These are phyloP conservation scores for Echeneis naucrates DNA, from an alignment of 2,797 vertebrate species.

Conservation along the genomic window DNA sequence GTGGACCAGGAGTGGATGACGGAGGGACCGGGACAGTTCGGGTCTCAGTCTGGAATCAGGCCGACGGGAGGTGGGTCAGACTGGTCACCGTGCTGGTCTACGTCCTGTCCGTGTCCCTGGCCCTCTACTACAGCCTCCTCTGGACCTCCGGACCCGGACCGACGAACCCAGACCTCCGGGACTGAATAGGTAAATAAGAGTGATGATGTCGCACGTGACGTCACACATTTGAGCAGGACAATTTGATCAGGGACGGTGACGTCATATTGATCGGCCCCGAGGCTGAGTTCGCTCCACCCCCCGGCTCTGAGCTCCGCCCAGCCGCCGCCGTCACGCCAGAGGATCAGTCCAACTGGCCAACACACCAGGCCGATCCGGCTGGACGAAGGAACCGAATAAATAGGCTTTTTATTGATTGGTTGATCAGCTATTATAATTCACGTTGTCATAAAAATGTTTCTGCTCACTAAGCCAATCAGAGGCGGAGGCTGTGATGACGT, in stretches of 20 bases:
- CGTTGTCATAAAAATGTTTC: too few relatives aligned
- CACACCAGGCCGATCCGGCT: slow-evolving; percentile 33
- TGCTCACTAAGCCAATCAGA: too few relatives aligned
- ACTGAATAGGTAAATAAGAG: neutral
- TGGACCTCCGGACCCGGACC: slow-evolving; percentile 79
- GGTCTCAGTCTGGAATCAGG: too few relatives aligned
- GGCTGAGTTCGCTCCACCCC: neutral
- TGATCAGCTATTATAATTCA: too few relatives aligned
- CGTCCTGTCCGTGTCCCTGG: slow-evolving; percentile 92
- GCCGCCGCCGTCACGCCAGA: slow-evolving; percentile 51
- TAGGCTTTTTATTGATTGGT: too few relatives aligned
- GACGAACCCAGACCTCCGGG: neutral
- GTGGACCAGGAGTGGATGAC: neutral
- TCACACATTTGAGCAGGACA: too few relatives aligned
- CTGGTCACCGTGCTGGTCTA: slow-evolving; percentile 92
- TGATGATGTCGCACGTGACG: too few relatives aligned
- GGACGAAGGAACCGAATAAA: neutral
- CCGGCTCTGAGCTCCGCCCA: neutral
- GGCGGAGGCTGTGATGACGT: too few relatives aligned
- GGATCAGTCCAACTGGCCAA: slow-evolving; percentile 62
- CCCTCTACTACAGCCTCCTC: slow-evolving; percentile 93
- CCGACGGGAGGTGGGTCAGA: slow-evolving; percentile 93
- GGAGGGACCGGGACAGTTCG: neutral
- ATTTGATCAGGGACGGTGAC: neutral
- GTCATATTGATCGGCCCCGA: neutral